These are phyloP conservation scores for Suillia variegata DNA, from an alignment of 2,888 invertebrate genomes.

Conservation along the genomic window DNA sequence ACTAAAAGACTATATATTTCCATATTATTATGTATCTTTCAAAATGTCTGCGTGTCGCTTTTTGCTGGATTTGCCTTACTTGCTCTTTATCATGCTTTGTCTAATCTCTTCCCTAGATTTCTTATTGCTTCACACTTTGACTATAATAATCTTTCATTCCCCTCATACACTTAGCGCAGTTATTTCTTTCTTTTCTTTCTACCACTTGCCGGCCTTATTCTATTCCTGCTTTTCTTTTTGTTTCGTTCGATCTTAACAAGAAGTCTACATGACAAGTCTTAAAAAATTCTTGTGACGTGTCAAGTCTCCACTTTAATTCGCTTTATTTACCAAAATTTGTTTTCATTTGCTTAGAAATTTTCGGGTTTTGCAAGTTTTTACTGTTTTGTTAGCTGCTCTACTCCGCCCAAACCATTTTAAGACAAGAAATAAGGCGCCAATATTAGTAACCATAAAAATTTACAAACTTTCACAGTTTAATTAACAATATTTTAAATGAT, in stretches of 20 bases:
- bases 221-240: neutral
- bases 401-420: too few species aligned
- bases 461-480: too few species aligned
- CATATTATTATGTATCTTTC: constrained; percentile 5
- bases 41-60: constrained; percentile 35
- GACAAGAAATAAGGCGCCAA: too few species aligned
- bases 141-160: neutral
- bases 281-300: constrained; percentile 40
- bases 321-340: neutral
- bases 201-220: neutral
- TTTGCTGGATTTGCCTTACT: neutral
- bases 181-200: neutral
- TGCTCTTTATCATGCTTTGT: neutral
- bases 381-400: neutral
- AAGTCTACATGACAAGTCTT: constrained; percentile 24
- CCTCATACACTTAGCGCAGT: neutral
- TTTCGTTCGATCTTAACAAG: constrained; percentile 23
- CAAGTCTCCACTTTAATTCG: neutral
- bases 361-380: neutral
- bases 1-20: neutral
- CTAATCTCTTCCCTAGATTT: neutral
- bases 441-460: too few species aligned
- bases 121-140: neutral
- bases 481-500: too few species aligned
- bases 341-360: neutral